Conservation (phyloP, 1,140 invertebrate species). For the Glomeris maerens region DNA sequence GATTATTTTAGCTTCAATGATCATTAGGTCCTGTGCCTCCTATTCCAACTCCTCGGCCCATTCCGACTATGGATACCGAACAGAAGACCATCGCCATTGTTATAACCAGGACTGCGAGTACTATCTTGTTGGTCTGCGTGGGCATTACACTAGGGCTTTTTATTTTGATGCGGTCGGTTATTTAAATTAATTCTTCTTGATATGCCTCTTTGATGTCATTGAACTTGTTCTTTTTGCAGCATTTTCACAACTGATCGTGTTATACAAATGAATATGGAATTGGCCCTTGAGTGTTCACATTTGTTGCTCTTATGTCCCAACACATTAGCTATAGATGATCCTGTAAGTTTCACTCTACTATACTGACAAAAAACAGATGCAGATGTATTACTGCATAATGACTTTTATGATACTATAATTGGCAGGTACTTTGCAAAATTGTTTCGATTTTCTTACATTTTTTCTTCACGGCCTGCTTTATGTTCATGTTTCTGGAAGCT, state of each 20-base stretch:
- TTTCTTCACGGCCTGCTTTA: constrained; percentile 28
- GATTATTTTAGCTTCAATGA: too few relatives aligned
- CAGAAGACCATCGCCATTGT: too few relatives aligned
- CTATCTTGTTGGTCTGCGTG: too few relatives aligned
- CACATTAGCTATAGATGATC: constrained; percentile 6
- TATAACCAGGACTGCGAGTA: too few relatives aligned
- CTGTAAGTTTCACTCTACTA: not conserved
- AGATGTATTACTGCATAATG: not conserved
- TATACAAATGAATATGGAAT: constrained; percentile 30
- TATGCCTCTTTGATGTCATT: too few relatives aligned
- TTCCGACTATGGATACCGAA: too few relatives aligned
- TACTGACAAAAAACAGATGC: not conserved
- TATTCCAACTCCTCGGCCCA: too few relatives aligned
- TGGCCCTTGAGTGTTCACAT: constrained; percentile 24
- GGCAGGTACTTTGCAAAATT: constrained; percentile 20
- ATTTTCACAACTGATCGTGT: constrained; percentile 25
- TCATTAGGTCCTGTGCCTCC: too few relatives aligned
- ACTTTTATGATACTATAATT: not conserved
- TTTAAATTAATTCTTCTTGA: too few relatives aligned
- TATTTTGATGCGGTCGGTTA: too few relatives aligned
- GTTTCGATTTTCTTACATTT: constrained; percentile 25
- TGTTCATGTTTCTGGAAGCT: constrained; percentile 26
- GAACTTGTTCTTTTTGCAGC: constrained; percentile 11
- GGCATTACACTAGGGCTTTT: too few relatives aligned
- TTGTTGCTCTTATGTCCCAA: constrained; percentile 22